Evolutionary conservation across 2,113 vertebrate species (phyloP).

Genomic region (Esox niger): DNA sequence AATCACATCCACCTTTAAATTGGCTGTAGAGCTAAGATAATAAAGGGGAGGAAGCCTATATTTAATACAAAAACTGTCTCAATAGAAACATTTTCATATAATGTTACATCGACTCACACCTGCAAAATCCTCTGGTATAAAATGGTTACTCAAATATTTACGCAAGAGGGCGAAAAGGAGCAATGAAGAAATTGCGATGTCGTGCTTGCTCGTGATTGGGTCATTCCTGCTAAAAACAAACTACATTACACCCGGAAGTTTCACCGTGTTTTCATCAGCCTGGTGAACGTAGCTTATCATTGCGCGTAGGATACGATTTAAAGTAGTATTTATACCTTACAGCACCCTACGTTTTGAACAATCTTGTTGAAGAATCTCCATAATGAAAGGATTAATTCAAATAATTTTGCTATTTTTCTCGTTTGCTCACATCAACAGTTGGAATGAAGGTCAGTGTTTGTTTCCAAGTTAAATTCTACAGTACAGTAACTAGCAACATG

Average conservation of each 20-base stretch:
- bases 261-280: background rate
- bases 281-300: background rate
- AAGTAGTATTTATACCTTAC: no score
- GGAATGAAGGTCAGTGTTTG: constrained; percentile 45
- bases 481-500: background rate
- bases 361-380: background rate
- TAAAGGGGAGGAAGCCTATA: no score
- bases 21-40: no score
- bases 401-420: constrained; percentile 19
- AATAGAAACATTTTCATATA: no score
- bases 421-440: constrained; percentile 26
- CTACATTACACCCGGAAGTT: constrained; percentile 9
- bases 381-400: constrained; percentile 13
- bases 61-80: no score
- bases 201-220: constrained; percentile 12
- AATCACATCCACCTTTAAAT: no score
- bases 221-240: background rate
- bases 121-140: no score
- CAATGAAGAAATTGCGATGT: background rate
- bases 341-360: background rate
- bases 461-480: no score
- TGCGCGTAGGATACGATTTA: background rate
- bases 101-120: no score
- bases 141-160: background rate
- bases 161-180: background rate